These are phyloP conservation scores for Lutraria lutraria DNA, from an alignment of 2,888 invertebrate genomes.

Conservation along the genomic window DNA sequence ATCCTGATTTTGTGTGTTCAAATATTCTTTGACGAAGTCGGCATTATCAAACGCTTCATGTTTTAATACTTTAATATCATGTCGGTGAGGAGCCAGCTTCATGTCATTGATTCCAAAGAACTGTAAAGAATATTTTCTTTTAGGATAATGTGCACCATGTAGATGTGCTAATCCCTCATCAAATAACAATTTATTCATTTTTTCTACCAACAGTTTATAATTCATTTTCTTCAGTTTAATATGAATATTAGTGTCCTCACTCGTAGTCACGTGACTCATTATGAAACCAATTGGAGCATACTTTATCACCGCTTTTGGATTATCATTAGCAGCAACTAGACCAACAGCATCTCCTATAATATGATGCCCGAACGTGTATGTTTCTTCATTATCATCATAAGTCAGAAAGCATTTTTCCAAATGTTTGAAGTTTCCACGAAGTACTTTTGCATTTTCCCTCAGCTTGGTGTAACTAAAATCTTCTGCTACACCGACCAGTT, in stretches of 20 bases:
- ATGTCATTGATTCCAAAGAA: background rate
- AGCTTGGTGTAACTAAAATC: background rate
- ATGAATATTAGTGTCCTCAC: background rate
- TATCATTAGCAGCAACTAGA: background rate
- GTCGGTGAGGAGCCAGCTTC: background rate
- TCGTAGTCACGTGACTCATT: background rate
- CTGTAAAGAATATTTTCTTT: background rate
- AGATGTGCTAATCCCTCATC: background rate
- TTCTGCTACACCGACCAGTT: background rate
- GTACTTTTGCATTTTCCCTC: background rate
- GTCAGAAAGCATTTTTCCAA: conserved; percentile 14
- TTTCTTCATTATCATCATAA: background rate
- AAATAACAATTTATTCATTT: background rate
- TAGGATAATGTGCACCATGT: too few species aligned
- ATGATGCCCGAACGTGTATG: conserved; percentile 16
- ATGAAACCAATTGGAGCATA: background rate
- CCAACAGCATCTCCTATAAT: conserved; percentile 26
- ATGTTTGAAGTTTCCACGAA: background rate
- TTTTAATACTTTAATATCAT: conserved; percentile 24
- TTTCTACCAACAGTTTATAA: background rate
- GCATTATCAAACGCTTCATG: conserved; percentile 30
- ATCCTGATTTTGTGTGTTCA: background rate
- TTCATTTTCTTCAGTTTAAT: background rate
- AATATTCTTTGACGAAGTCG: conserved; percentile 30
- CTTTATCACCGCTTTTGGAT: background rate